Conservation (phyloP, 2,113 vertebrate genomes). For the Antechinus flavipes region DNA sequence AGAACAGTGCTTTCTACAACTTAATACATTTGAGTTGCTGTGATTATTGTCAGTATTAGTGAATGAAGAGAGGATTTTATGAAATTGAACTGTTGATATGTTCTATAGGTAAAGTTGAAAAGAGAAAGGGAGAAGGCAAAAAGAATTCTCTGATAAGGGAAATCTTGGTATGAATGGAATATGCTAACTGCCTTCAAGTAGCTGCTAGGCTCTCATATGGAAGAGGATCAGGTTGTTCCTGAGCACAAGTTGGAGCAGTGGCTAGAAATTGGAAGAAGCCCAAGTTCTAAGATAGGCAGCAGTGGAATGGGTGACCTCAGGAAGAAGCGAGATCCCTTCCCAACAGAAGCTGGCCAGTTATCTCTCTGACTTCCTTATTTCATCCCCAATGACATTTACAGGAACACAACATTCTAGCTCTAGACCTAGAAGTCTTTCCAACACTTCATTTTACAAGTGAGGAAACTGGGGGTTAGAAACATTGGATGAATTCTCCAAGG, state of each 20-base stretch:
- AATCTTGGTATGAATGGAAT: not conserved
- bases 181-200: not conserved
- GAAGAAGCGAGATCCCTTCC: not conserved
- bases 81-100: not conserved
- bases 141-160: not conserved
- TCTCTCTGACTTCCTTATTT: not conserved
- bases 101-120: not conserved
- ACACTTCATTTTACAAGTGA: not conserved
- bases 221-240: not conserved
- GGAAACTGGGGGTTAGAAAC: not conserved
- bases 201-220: not conserved
- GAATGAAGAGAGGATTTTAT: not conserved
- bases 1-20: not conserved
- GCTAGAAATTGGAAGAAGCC: not conserved
- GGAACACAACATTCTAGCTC: not conserved
- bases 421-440: not conserved
- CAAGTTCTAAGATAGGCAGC: not conserved
- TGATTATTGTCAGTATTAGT: not conserved
- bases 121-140: not conserved
- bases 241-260: not conserved
- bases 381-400: not conserved
- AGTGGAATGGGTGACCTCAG: not conserved
- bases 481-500: not conserved
- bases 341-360: not conserved
- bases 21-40: not conserved